Conservation (phyloP, 2,797 vertebrate genomes). For the Acrossocheilus fasciatus region DNA sequence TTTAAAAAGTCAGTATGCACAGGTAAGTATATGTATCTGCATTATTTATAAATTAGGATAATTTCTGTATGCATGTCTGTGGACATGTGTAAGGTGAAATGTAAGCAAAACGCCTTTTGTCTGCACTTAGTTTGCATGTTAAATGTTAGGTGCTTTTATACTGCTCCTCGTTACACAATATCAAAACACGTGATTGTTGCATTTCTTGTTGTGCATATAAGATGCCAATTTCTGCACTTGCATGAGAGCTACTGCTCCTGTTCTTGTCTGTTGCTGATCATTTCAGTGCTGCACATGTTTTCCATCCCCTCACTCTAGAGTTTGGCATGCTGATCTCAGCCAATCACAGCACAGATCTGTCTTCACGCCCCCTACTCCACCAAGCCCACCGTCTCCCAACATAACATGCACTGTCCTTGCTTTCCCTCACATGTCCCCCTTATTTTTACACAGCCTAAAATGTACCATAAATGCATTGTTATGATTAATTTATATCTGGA, state of each 20-base stretch:
- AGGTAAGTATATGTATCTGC: background rate
- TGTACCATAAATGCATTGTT: background rate
- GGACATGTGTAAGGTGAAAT: background rate
- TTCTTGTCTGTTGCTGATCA: constrained; percentile 50
- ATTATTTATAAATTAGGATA: background rate
- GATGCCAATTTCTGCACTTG: background rate
- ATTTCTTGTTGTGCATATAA: background rate
- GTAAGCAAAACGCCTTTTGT: background rate
- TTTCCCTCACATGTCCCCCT: background rate
- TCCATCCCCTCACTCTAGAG: constrained; percentile 63
- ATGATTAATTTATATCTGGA: background rate
- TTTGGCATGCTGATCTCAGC: constrained; percentile 59
- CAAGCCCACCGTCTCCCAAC: constrained; percentile 44
- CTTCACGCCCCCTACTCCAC: constrained; percentile 65
- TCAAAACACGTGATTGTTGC: background rate
- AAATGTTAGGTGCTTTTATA: no score
- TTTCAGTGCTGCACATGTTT: constrained; percentile 63
- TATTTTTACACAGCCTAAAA: constrained; percentile 5
- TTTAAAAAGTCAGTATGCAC: background rate
- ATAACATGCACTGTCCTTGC: constrained; percentile 19
- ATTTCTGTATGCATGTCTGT: background rate
- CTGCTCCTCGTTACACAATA: background rate
- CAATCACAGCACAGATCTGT: constrained; percentile 66
- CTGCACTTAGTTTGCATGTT: no score
- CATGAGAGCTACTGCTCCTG: background rate